These are phyloP conservation scores for Myopa tessellatipennis DNA, from an alignment of 2,888 invertebrate species.

Conservation along the genomic window DNA sequence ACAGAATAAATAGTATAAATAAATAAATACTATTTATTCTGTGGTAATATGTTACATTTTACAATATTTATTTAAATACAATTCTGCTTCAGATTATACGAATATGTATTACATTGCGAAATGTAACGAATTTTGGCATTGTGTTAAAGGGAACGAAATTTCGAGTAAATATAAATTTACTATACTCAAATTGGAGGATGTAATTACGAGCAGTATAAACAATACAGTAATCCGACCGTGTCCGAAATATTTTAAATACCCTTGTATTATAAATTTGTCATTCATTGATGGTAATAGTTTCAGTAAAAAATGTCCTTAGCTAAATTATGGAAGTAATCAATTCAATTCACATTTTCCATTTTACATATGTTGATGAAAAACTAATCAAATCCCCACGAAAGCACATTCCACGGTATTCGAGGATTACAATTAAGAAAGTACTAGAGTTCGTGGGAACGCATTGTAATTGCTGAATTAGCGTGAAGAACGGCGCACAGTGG, in stretches of 20 bases:
- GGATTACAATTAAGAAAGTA: slow-evolving; percentile 42
- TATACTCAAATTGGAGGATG: slow-evolving; percentile 54
- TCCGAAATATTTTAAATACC: slow-evolving; percentile 48
- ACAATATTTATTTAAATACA: not conserved
- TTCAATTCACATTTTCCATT: slow-evolving; percentile 32
- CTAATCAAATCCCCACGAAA: slow-evolving; percentile 37
- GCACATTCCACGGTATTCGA: slow-evolving; percentile 34
- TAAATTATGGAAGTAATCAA: not conserved
- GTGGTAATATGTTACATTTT: too few relatives aligned
- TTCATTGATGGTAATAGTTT: slow-evolving; percentile 48
- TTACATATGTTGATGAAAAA: slow-evolving; percentile 38
- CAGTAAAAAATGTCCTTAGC: not conserved
- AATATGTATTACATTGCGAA: slow-evolving; percentile 54
- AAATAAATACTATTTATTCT: too few relatives aligned
- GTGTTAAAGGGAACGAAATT: slow-evolving; percentile 49
- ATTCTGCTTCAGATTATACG: slow-evolving; percentile 44
- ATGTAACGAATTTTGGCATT: slow-evolving; percentile 53
- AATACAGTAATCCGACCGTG: slow-evolving; percentile 50
- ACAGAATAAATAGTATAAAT: too few relatives aligned
- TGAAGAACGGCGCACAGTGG: too few relatives aligned
- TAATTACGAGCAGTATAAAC: slow-evolving; percentile 49
- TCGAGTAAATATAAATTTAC: slow-evolving; percentile 42
- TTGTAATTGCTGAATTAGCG: slow-evolving; percentile 35
- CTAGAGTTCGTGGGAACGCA: slow-evolving; percentile 27
- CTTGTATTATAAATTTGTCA: slow-evolving; percentile 51